Evolutionary conservation across 2,113 vertebrate genomes (phyloP).

Genomic region (Caranx melampygus): DNA sequence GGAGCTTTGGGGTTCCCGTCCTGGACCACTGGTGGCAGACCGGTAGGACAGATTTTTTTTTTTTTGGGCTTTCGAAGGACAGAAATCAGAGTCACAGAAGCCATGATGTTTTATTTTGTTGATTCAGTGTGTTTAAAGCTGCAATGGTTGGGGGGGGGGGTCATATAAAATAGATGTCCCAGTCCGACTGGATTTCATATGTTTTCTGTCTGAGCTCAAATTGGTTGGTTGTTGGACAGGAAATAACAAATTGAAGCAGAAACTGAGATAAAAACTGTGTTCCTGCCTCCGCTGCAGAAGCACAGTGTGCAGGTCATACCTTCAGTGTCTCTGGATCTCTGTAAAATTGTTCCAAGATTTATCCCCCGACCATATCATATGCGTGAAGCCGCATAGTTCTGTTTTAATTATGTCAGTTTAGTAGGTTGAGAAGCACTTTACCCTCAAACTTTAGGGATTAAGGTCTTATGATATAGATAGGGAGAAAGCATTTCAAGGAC

Average conservation of each 20-base stretch:
- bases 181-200: not conserved
- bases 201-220: not conserved
- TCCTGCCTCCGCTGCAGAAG: not conserved
- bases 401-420: slow-evolving; percentile 32
- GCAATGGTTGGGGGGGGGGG: too few species aligned
- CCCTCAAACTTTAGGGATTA: slow-evolving; percentile 27
- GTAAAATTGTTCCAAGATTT: not conserved
- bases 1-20: slow-evolving; percentile 91
- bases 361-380: not conserved
- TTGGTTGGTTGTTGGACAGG: not conserved
- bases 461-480: slow-evolving; percentile 7
- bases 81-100: not conserved
- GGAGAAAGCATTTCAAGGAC: slow-evolving; percentile 26
- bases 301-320: not conserved
- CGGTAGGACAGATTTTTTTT: slow-evolving; percentile 81
- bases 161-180: not conserved
- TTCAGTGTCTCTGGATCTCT: not conserved
- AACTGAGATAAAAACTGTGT: not conserved
- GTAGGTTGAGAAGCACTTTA: not conserved
- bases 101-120: not conserved
- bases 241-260: not conserved
- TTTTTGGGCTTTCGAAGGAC: not conserved
- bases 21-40: slow-evolving; percentile 99
- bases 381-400: not conserved
- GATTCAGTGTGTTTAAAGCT: not conserved